Base-by-base conservation (phyloP, 1,140 invertebrate genomes). In the Melanaphis sacchari region DNA sequence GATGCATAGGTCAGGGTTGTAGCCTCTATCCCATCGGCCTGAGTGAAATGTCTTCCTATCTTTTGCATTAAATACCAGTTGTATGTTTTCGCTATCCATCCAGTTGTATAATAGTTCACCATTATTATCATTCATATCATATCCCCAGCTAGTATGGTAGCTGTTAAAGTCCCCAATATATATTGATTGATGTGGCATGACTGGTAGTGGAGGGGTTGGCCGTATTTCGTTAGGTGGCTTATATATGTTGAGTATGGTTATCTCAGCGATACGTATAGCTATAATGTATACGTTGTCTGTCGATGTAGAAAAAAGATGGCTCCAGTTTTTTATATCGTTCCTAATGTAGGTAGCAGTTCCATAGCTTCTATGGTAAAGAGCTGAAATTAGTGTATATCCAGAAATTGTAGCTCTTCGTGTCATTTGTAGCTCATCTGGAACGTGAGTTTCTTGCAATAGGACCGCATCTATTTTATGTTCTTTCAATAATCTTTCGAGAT, bases 121-220 rank as follows among this genome's bases (percentile, higher is more conserved):
- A n/a, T 85, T 43, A 85, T 41, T 26, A 43, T 85, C 43, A 26
- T 85, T 85, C 41, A n/a, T 41, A 46, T n/a, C 26, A 41, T 85
- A 85, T 43, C 40, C 24, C 82, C 24, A 85, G 26, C 31, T 85
- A 26, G 82, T 85, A 52, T 52, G 40, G 40, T 85, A 41, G 82
- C 82, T 85, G 41, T 85, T 85, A 31, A 43, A 85, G 26, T 85
- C 82, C 9, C 40, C 82, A 41, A 85, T 84, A 84, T 84, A 84
- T 24, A 84, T 43, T 43, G 82, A 41, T 41, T 85, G 82, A 31
- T 85, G 26, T 43, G 41, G 26, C 31, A 85, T 85, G 82, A 31
- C 38, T 52, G 52, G 52, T 52, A 52, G 52, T 52, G 38, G 82
- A 11, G 40, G 41, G 7, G 82, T 43, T 43, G 26, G 24, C 40